These are phyloP conservation scores for Otocyon megalotis DNA, from an alignment of 2,113 vertebrate genomes.

Conservation along the genomic window DNA sequence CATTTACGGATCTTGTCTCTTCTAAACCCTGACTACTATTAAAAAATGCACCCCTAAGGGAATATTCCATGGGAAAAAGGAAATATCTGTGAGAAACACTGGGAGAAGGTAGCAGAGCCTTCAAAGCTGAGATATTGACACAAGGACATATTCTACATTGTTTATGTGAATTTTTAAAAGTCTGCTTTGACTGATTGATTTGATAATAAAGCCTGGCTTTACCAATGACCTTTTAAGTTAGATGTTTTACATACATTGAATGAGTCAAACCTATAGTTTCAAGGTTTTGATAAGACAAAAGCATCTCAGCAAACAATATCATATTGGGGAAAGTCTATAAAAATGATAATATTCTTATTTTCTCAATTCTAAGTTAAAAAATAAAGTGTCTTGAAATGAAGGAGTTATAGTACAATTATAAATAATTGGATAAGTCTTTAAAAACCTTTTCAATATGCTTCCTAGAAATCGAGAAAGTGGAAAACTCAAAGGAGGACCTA, in stretches of 20 bases:
- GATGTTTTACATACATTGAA: conserved; percentile 8
- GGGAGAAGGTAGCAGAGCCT: background rate
- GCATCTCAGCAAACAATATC: conserved; percentile 17
- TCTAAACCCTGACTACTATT: background rate
- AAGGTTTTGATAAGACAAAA: conserved; percentile 41
- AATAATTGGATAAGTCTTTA: background rate
- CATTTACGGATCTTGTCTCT: background rate
- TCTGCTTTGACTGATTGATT: background rate
- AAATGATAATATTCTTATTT: conserved; percentile 56
- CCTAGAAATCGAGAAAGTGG: conserved; percentile 28
- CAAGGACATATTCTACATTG: background rate
- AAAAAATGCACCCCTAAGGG: background rate
- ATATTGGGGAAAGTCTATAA: background rate
- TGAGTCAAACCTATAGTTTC: conserved; percentile 23
- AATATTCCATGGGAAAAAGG: background rate
- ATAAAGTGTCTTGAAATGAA: background rate
- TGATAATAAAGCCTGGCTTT: background rate
- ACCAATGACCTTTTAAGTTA: conserved; percentile 35
- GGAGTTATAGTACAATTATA: background rate
- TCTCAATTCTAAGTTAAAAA: conserved; percentile 41
- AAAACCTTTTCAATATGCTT: background rate
- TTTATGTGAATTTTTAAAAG: background rate
- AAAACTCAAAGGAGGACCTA: background rate
- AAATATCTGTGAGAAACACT: background rate
- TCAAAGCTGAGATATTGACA: conserved; percentile 28